Evolutionary conservation across 2,888 invertebrate genomes (phyloP), one percentile per base, ranked within the genome.

Genomic region (Archaeoteleia sp.): DNA sequence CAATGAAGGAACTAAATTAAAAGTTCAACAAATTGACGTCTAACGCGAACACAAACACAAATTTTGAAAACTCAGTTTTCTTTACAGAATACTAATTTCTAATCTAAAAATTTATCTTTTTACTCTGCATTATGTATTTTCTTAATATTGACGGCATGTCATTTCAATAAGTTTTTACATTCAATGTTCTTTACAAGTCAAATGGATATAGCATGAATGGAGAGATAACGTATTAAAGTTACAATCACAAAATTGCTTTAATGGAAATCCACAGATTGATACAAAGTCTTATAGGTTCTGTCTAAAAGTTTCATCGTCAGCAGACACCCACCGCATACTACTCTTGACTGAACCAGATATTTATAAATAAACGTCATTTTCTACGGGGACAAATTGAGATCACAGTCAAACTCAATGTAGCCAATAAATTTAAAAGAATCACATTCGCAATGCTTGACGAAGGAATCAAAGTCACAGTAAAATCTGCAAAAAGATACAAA

Each of bases 201-300:
- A 42, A 12, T 13, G 32, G 43, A 54, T 15, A 20, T 32, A 12
- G 25, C 15, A 34, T 40, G 23, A 32, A 17, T 42, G 32, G 29
- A 53, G 42, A 53, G 53, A 42, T 25, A 25, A 32, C 25, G 23
- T 34, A 1, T 34, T 54, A 14, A 37, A 45, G 45, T 54, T 45
- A 54, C 54, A 54, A 43, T 54, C 54, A 45, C 54, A 13, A 54
- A 43, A 54, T 27, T n/a, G n/a, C n/a, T n/a, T n/a, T n/a, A n/a
- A n/a, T n/a, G 15, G 42, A 42, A 17, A 25, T 20, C 34, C 25
- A 46, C 42, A 8, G 29, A 46, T 39, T 30, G 20, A 32, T 46
- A 57, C 45, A 57, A 57, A 30, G 39, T 46, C 23, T 23, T 45
- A 45, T 45, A 55, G 37, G 17, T 37, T 45, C 37, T 45, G n/a